Evolutionary conservation across 1,140 invertebrate species (phyloP).

Genomic region (Trichogramma pretiosum): DNA sequence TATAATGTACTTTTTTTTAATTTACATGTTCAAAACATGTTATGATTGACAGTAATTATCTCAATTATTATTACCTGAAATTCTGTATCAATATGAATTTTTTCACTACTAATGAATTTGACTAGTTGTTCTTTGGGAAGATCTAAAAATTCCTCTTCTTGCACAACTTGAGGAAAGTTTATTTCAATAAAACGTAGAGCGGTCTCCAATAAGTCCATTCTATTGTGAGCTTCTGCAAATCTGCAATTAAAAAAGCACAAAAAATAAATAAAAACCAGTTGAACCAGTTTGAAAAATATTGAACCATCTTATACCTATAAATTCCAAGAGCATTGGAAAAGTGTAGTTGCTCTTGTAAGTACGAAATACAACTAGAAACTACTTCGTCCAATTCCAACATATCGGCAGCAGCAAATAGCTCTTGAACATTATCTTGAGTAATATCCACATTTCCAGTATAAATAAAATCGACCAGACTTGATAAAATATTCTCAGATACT

Average conservation of each 20-base stretch:
- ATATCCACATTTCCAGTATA: constrained; percentile 67
- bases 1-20: too few relatives aligned
- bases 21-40: too few relatives aligned
- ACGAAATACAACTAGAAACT: constrained; percentile 78
- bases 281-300: too few relatives aligned
- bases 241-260: constrained; percentile 42
- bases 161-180: constrained; percentile 72
- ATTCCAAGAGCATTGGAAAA: constrained; percentile 85
- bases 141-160: constrained; percentile 85
- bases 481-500: constrained; percentile 63
- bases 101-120: constrained; percentile 75
- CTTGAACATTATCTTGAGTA: constrained; percentile 75
- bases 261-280: background rate
- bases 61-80: constrained; percentile 56
- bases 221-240: constrained; percentile 89
- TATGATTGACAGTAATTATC: constrained; percentile 25
- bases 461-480: constrained; percentile 75
- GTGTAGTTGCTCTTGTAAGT: constrained; percentile 80
- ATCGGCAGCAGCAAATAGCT: constrained; percentile 81
- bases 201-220: constrained; percentile 67
- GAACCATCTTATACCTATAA: constrained; percentile 52
- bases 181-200: constrained; percentile 77
- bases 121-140: constrained; percentile 72
- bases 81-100: constrained; percentile 84
- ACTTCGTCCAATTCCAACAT: constrained; percentile 85